Conservation (phyloP, 2,113 vertebrate genomes). For the Grammomys dolichurus region DNA sequence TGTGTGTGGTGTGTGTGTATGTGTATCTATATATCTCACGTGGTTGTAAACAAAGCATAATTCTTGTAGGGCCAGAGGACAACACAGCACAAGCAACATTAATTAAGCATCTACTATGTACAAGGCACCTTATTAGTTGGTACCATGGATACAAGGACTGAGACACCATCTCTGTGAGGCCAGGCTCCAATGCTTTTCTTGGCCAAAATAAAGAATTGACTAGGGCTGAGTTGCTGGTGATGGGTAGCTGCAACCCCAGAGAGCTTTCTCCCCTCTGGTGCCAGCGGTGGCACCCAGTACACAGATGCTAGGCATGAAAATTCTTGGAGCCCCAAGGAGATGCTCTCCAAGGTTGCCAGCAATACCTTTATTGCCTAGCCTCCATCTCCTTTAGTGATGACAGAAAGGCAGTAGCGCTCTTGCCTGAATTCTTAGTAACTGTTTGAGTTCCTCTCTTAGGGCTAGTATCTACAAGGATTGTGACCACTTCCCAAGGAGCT, state of each 20-base stretch:
- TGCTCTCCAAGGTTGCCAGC: not conserved
- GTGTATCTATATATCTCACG: not conserved
- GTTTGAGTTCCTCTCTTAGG: not conserved
- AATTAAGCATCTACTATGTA: constrained; percentile 74
- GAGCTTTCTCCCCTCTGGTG: not conserved
- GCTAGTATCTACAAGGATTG: not conserved
- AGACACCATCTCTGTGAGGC: not conserved
- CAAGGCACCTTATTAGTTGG: constrained; percentile 71
- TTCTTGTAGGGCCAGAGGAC: not conserved
- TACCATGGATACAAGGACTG: constrained; percentile 50
- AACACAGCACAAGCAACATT: constrained; percentile 35
- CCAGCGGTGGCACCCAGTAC: not conserved
- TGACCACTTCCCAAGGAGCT: not conserved
- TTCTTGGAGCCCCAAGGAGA: not conserved
- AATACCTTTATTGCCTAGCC: not conserved
- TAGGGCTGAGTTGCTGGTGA: constrained; percentile 75
- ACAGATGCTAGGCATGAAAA: not conserved
- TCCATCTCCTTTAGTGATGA: not conserved
- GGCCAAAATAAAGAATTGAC: constrained; percentile 49
- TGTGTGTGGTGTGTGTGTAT: too few relatives aligned
- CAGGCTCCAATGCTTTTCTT: not conserved
- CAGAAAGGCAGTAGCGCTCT: not conserved
- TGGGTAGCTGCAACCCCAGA: constrained; percentile 35
- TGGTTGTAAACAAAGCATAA: constrained; percentile 25
- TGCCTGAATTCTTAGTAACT: not conserved